These are phyloP conservation scores for Desoria tigrina DNA, from an alignment of 2,888 invertebrate species.

Conservation along the genomic window DNA sequence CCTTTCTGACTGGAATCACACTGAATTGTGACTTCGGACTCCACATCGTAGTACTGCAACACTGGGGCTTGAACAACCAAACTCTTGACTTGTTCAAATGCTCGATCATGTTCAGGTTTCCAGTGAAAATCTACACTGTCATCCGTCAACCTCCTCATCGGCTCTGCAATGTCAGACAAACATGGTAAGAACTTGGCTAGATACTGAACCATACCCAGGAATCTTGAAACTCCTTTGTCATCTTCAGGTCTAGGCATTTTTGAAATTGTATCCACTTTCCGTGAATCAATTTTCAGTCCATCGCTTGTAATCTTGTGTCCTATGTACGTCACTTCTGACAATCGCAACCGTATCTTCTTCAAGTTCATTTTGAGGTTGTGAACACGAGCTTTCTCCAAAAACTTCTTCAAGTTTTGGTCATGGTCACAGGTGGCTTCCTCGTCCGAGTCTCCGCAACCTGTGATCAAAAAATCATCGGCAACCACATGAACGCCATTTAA, in stretches of 20 bases:
- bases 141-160: slow-evolving; percentile 18
- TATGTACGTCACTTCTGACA: slow-evolving; percentile 17
- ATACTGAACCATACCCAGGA: slow-evolving; percentile 32
- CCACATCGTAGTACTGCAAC: slow-evolving; percentile 20
- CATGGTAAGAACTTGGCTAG: no score
- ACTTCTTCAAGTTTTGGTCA: slow-evolving; percentile 31
- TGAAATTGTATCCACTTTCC: slow-evolving; percentile 22
- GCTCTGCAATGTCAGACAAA: slow-evolving; percentile 20
- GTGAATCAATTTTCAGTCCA: slow-evolving; percentile 29
- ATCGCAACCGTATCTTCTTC: slow-evolving; percentile 14
- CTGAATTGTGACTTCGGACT: slow-evolving; percentile 22
- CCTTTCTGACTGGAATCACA: slow-evolving; percentile 17
- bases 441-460: slow-evolving; percentile 23
- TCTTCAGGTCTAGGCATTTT: slow-evolving; percentile 21
- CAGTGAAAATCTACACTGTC: slow-evolving; percentile 21
- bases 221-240: not conserved
- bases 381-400: slow-evolving; percentile 19
- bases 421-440: slow-evolving; percentile 36
- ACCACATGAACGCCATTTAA: slow-evolving; percentile 31
- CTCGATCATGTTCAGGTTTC: slow-evolving; percentile 2
- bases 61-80: slow-evolving; percentile 15
- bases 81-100: slow-evolving; percentile 1
- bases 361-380: slow-evolving; percentile 23
- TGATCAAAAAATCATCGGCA: slow-evolving; percentile 40
- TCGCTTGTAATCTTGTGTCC: slow-evolving; percentile 21